Evolutionary conservation across 2,888 invertebrate genomes (phyloP), one percentile per base, ranked within the genome.

Genomic region (Patella ulyssiponensis): DNA sequence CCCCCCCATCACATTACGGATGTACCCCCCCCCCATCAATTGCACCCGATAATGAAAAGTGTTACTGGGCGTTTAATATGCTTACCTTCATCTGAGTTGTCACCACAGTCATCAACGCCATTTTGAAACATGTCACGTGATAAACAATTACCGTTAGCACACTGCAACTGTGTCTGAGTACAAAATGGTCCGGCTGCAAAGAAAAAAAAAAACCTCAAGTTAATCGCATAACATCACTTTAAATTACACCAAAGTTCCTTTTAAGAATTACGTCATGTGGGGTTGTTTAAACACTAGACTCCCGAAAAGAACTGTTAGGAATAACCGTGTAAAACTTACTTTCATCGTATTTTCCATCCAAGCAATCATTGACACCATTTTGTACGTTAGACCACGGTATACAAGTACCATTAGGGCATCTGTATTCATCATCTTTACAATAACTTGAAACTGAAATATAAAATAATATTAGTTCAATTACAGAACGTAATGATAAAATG

Each of bases 71-170:
- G 44, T 44, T 9, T 44, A 44, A 44, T 44, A 44, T 44, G 9
- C 72, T 2, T 78, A 87, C 88, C 88, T 85, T 88, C 88, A 74
- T 88, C 88, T 0, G 87, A 86, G 77, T 88, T 88, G 77, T 88
- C 88, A 5, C 84, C 85, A 78, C 88, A 88, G 78, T 88, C 88
- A 76, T 87, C 87, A 73, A 87, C 82, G 52, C 85, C 82, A 77
- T 88, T 84, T 69, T 83, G 79, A 80, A 85, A 84, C 75, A 78
- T 77, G n/a, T 75, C 44, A 15, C 82, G 69, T 17, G 81, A 56
- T 3, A 87, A 73, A 75, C 88, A 87, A 23, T 27, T 77, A 3
- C 83, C 85, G 69, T 82, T 80, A 11, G 82, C 82, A 80, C 87
- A 87, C 12, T 81, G 77, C 44, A 83, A 74, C 56, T 85, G 74